Evolutionary conservation across 1,140 invertebrate species (phyloP).

Genomic region (Globodera rostochiensis): DNA sequence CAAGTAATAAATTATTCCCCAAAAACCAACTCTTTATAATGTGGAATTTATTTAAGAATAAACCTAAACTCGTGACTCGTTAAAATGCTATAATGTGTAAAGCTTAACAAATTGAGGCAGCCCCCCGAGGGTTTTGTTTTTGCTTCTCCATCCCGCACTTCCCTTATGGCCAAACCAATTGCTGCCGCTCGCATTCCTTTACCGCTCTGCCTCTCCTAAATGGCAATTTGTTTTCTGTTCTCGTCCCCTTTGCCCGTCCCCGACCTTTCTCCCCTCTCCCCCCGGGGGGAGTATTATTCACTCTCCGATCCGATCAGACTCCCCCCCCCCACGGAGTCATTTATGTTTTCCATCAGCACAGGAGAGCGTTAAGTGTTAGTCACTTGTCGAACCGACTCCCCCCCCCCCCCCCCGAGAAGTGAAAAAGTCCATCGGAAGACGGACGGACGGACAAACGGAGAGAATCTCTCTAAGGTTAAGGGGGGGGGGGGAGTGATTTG

Average conservation of each 20-base stretch:
- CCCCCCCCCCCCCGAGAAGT: neutral
- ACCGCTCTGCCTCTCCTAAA: too few relatives aligned
- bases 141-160: too few relatives aligned
- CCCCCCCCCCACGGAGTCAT: neutral
- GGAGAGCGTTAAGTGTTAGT: neutral
- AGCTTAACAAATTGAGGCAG: too few relatives aligned
- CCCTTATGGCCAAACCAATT: too few relatives aligned
- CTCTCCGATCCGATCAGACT: neutral
- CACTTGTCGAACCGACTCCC: neutral
- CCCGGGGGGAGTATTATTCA: neutral
- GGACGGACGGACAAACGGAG: neutral
- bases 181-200: too few relatives aligned
- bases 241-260: neutral
- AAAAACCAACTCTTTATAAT: too few relatives aligned
- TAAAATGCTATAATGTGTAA: too few relatives aligned
- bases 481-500: neutral
- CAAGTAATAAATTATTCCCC: too few relatives aligned
- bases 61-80: too few relatives aligned
- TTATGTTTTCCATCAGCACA: neutral
- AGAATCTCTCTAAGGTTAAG: neutral
- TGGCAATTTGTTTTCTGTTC: too few relatives aligned
- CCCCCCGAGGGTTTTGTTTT: too few relatives aligned
- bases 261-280: neutral
- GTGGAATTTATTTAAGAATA: too few relatives aligned
- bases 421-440: neutral